phyloP scores from a whole-genome alignment of 2,888 invertebrate genomes.

The Tillus elongatus region DNA sequence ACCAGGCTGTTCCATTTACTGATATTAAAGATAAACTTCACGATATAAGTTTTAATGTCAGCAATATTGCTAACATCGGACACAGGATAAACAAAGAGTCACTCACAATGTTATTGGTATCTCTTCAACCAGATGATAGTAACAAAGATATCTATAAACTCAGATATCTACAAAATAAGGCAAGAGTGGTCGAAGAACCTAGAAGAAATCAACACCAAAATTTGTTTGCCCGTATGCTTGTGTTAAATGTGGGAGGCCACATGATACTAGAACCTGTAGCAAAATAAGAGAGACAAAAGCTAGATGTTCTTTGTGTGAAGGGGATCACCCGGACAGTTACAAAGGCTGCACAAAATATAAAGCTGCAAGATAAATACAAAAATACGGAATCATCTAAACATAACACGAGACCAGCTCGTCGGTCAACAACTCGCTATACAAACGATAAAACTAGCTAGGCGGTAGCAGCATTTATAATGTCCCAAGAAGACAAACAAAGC shows the following conservation, averaged over 20 bases:
- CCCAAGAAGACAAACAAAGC: no score
- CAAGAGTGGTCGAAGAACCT: constrained; percentile 15
- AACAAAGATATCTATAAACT: constrained; percentile 16
- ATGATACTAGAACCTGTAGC: constrained; percentile 3
- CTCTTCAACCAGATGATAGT: constrained; percentile 15
- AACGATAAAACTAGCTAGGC: no score
- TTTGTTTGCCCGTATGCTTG: background rate
- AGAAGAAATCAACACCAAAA: constrained; percentile 17
- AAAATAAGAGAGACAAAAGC: constrained; percentile 8
- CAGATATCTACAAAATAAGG: constrained; percentile 10
- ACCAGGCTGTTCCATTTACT: constrained; percentile 11
- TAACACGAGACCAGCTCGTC: no score
- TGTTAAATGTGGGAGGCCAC: constrained; percentile 7
- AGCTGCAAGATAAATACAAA: no score
- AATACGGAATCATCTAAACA: no score
- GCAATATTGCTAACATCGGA: constrained; percentile 15
- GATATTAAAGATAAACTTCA: constrained; percentile 13
- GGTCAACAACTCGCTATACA: no score
- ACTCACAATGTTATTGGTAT: constrained; percentile 13
- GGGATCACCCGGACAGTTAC: no score
- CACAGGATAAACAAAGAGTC: constrained; percentile 12
- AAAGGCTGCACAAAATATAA: no score
- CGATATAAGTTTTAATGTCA: constrained; percentile 11
- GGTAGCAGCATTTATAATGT: no score
- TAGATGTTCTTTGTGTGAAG: no score